Base-by-base conservation (phyloP, 1,140 invertebrate species). In the Drosophila pruinosa region DNA sequence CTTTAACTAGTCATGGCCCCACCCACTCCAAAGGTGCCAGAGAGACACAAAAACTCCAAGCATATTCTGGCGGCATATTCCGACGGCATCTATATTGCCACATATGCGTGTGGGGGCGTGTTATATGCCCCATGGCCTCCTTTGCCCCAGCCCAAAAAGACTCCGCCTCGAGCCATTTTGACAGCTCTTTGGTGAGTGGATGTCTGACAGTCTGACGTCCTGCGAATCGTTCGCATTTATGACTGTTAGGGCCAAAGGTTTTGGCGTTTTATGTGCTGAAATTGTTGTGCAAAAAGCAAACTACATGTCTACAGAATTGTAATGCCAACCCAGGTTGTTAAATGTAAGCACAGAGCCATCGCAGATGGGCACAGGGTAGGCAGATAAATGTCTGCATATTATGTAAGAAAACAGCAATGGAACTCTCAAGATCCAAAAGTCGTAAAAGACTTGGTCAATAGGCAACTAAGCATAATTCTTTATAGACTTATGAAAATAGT, bases 231-330 rank as follows among this genome's bases (percentile, higher is more conserved):
- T 75, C 72, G 56, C 67, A 75, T 80, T 80, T 80, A 80, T 75
- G 77, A 67, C 72, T 75, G 72, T 61, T 79, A 71, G 65, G 77
- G 77, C 72, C 77, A 80, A 80, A 80, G 77, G 77, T 80, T 75
- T 72, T 65, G 43, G 71, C 65, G 58, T 75, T 75, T 75, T 78
- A 78, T 56, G 39, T 10, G 41, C 61, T 64, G 24, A 64, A 71
- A 70, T 70, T 70, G 67, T 70, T 70, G 59, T 64, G 59, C 67
- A 39, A 64, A 70, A 70, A 39, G 59, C 67, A 54, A 70, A 70
- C 67, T 52, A 63, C 57, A 69, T 62, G 47, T 15, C 65, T 31
- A 41, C 31, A 50, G 52, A 65, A 52, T 65, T 19, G 50, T 65
- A 71, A 57, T 71, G 52, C 34, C 68, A 34, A 19, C 10, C 31